A percentile compares a stretch with the other conserved stretches of the same genome.
phyloP scores from a whole-genome alignment of 2,113 vertebrate species.

The Calonectris borealis region DNA sequence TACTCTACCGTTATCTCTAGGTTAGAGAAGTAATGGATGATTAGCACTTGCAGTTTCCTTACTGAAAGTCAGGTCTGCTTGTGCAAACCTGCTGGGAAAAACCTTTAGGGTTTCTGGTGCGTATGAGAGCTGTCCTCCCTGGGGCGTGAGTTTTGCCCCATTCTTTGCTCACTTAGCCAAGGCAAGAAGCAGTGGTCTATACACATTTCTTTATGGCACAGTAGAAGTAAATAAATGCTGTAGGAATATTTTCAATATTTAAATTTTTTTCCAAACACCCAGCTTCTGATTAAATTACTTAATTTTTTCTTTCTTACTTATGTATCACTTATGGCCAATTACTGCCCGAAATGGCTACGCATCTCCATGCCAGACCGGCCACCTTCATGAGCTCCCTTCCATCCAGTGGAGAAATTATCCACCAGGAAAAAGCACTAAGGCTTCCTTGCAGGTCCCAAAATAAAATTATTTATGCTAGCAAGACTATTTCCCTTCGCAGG shows the following conservation, averaged over 20 bases:
- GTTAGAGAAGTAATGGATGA: neutral
- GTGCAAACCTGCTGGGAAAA: neutral
- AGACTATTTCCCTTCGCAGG: constrained; percentile 47
- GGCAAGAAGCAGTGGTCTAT: neutral
- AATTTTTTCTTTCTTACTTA: neutral
- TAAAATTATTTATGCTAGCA: constrained; percentile 24
- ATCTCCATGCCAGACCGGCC: neutral
- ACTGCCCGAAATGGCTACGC: neutral
- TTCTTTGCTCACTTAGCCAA: neutral
- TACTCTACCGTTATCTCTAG: neutral
- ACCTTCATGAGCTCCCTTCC: neutral
- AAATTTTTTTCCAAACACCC: neutral
- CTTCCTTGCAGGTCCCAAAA: constrained; percentile 32
- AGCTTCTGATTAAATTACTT: neutral
- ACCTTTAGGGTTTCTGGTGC: neutral
- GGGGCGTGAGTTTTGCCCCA: neutral
- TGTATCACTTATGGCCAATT: neutral
- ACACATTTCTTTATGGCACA: neutral
- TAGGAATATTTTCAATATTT: neutral
- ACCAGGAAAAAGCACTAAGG: neutral
- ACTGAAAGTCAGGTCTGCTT: neutral
- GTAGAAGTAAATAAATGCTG: neutral
- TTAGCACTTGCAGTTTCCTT: neutral
- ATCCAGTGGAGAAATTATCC: neutral
- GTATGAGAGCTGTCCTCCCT: neutral